Conservation (phyloP, 2,797 vertebrate genomes). For the Gymnoscopelus microlampas region DNA sequence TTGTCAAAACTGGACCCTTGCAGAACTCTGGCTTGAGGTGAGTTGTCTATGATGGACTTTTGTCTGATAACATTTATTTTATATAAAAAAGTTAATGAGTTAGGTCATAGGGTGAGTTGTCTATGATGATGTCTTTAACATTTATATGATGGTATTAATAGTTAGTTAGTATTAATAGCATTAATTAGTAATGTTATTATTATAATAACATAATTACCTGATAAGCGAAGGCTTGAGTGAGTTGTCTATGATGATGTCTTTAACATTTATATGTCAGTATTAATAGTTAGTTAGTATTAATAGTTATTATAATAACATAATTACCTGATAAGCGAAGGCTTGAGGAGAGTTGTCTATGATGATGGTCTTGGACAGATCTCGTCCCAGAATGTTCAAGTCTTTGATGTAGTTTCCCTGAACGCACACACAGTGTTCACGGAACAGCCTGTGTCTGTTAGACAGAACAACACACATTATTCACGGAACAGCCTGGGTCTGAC, state of each 20-base stretch:
- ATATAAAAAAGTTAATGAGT: too few species aligned
- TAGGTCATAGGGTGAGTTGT: too few species aligned
- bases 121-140: conserved; percentile 98
- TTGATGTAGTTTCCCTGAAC: conserved; percentile 99
- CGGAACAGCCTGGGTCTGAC: conserved; percentile 89
- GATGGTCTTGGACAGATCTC: conserved; percentile 98
- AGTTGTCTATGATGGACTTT: conserved; percentile 88
- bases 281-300: too few species aligned
- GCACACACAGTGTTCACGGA: conserved; percentile 98
- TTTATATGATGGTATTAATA: too few species aligned
- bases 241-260: conserved; percentile 95
- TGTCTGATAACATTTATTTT: too few species aligned
- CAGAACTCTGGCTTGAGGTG: too few species aligned
- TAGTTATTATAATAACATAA: not conserved
- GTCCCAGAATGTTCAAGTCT: conserved; percentile 97
- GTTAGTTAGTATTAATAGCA: too few species aligned
- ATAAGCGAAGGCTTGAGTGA: conserved; percentile 99
- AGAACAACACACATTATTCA: conserved; percentile 85
- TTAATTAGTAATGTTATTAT: too few species aligned
- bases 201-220: conserved; percentile 82
- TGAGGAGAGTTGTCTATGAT: conserved; percentile 99
- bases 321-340: conserved; percentile 99
- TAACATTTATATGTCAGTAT: too few species aligned
- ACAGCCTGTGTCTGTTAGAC: conserved; percentile 82
- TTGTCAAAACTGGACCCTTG: too few species aligned